Percentiles rank a stretch among this genome's conserved stretches.
These are phyloP conservation scores for Drosophila prosaltans DNA, from an alignment of 1,140 invertebrate species.

Conservation along the genomic window DNA sequence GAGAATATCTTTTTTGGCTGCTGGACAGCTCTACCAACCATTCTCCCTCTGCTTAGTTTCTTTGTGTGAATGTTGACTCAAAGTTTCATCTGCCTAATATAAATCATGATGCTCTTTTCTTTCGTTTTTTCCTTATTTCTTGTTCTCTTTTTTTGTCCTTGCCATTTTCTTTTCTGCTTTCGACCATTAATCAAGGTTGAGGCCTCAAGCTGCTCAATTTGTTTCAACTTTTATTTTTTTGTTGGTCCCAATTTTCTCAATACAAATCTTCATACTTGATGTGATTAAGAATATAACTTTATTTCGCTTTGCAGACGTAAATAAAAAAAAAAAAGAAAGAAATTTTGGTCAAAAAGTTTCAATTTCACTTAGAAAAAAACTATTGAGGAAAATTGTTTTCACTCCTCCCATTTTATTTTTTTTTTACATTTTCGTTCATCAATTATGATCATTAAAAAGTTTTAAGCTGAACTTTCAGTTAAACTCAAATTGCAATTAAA, in stretches of 20 bases:
- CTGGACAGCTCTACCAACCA: slow-evolving; percentile 13
- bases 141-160: slow-evolving; percentile 42
- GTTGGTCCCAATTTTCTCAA: background rate
- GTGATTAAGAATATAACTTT: slow-evolving; percentile 10
- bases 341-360: background rate
- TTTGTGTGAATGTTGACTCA: slow-evolving; percentile 14
- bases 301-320: background rate
- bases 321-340: background rate
- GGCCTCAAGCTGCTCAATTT: slow-evolving; percentile 29
- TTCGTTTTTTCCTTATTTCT: slow-evolving; percentile 43
- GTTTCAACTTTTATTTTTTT: slow-evolving; percentile 27
- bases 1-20: slow-evolving; percentile 1
- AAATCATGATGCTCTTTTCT: slow-evolving; percentile 61
- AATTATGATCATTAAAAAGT: slow-evolving; percentile 71
- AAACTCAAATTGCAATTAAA: slow-evolving; percentile 48
- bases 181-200: slow-evolving; percentile 45
- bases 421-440: slow-evolving; percentile 33
- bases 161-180: slow-evolving; percentile 3
- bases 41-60: background rate
- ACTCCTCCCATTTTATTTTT: slow-evolving; percentile 26
- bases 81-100: slow-evolving; percentile 46
- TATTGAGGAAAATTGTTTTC: slow-evolving; percentile 20
- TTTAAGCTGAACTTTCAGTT: slow-evolving; percentile 27
- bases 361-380: slow-evolving; percentile 16
- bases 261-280: background rate